phyloP scores from a whole-genome alignment of 2,888 invertebrate genomes.

The Hypercompe scribonia region DNA sequence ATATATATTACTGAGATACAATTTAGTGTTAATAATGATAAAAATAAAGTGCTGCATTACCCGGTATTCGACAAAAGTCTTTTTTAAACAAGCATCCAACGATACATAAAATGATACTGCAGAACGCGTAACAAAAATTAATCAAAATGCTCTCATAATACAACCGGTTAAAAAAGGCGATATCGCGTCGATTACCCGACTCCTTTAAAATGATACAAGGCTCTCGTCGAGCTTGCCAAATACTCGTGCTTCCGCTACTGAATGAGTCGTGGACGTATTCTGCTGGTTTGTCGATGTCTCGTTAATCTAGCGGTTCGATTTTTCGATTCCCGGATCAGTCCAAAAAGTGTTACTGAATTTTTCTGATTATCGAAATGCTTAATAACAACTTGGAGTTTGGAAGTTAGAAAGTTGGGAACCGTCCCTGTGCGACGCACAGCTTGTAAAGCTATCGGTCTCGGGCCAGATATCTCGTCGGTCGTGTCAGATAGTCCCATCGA shows the following conservation, averaged over 20 bases:
- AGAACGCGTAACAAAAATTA: slow-evolving; percentile 50
- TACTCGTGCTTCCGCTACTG: slow-evolving; percentile 66
- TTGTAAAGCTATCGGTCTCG: too few relatives aligned
- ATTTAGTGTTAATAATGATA: slow-evolving; percentile 1
- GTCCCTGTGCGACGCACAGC: too few relatives aligned
- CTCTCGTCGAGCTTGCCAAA: slow-evolving; percentile 76
- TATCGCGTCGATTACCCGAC: slow-evolving; percentile 74
- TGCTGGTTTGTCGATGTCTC: too few relatives aligned
- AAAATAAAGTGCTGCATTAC: slow-evolving; percentile 1
- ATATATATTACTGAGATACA: not conserved
- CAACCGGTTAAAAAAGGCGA: slow-evolving; percentile 61
- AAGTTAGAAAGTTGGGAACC: too few relatives aligned
- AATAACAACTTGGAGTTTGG: too few relatives aligned
- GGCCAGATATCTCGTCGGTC: too few relatives aligned
- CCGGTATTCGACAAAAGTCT: slow-evolving; percentile 6
- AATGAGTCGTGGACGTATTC: slow-evolving; percentile 49
- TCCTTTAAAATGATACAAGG: slow-evolving; percentile 83
- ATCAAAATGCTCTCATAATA: slow-evolving; percentile 37
- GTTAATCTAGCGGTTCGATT: too few relatives aligned
- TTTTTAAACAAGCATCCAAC: slow-evolving; percentile 1
- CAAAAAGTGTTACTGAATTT: too few relatives aligned
- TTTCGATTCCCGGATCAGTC: too few relatives aligned
- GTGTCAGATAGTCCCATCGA: too few relatives aligned
- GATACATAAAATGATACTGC: slow-evolving; percentile 25
- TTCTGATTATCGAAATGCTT: too few relatives aligned